A percentile compares a stretch with the other conserved stretches of the same genome.
These are phyloP conservation scores for Argyrosomus regius DNA, from an alignment of 2,797 vertebrate species.

Conservation along the genomic window DNA sequence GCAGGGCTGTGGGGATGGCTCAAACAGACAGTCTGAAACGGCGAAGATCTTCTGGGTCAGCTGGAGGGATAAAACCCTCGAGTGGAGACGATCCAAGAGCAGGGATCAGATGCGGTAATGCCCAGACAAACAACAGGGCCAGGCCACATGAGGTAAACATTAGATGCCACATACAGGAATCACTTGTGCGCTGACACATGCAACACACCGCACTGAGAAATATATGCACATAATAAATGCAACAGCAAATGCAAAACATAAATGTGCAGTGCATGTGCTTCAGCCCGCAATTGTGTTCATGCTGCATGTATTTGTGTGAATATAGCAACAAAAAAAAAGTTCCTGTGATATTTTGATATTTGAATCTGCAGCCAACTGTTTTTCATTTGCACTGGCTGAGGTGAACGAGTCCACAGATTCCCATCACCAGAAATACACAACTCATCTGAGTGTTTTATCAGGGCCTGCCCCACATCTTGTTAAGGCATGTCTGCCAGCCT, in stretches of 20 bases:
- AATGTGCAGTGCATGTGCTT: background rate
- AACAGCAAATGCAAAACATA: conserved; percentile 23
- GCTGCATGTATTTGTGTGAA: conserved; percentile 12
- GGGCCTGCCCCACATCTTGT: conserved; percentile 78
- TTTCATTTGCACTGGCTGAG: conserved; percentile 62
- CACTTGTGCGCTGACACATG: conserved; percentile 31
- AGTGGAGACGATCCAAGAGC: conserved; percentile 50
- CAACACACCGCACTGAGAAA: conserved; percentile 25
- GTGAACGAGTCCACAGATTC: conserved; percentile 73
- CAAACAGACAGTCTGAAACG: conserved; percentile 44
- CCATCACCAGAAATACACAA: conserved; percentile 76
- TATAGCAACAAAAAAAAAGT: conserved; percentile 22
- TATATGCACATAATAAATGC: conserved; percentile 23
- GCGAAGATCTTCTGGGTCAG: conserved; percentile 59
- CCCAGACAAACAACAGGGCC: conserved; percentile 48
- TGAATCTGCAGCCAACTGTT: conserved; percentile 62
- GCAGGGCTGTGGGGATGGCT: conserved; percentile 48
- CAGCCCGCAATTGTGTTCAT: background rate
- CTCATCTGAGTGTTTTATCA: conserved; percentile 75
- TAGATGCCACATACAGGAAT: conserved; percentile 50
- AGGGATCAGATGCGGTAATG: conserved; percentile 57
- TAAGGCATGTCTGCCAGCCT: conserved; percentile 76
- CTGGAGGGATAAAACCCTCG: conserved; percentile 56
- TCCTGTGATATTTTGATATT: conserved; percentile 41
- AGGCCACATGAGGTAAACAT: conserved; percentile 63